A percentile compares a stretch with the other conserved stretches of the same genome.
phyloP scores from a whole-genome alignment of 1,140 invertebrate species.

The Venturia canescens region DNA sequence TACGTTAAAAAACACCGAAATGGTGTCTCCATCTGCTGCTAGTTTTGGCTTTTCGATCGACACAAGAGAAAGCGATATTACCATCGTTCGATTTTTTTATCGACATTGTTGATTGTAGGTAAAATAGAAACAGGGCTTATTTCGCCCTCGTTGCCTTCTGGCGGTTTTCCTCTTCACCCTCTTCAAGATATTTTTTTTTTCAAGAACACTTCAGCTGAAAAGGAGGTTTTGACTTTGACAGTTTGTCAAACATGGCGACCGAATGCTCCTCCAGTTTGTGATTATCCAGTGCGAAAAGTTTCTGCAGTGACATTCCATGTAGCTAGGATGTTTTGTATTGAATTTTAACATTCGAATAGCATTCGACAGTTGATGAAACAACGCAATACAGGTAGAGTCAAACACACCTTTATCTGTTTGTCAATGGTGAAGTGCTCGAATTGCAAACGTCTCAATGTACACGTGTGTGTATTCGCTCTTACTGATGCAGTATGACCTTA shows the following conservation, averaged over 20 bases:
- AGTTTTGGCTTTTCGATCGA: too few relatives aligned
- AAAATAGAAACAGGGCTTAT: too few relatives aligned
- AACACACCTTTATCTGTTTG: too few relatives aligned
- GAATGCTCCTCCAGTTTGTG: neutral
- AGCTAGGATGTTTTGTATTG: neutral
- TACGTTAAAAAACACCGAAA: too few relatives aligned
- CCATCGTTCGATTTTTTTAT: too few relatives aligned
- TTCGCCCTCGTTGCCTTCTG: too few relatives aligned
- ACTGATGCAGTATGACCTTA: slow-evolving; percentile 27
- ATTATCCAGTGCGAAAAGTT: neutral
- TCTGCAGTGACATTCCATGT: neutral
- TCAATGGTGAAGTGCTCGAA: neutral
- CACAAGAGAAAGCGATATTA: too few relatives aligned
- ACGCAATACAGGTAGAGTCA: neutral
- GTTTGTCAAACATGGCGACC: slow-evolving; percentile 41
- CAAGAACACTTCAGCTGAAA: neutral
- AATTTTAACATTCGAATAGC: neutral
- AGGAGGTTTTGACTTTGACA: slow-evolving; percentile 41
- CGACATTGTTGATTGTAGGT: too few relatives aligned
- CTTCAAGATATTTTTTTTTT: too few relatives aligned
- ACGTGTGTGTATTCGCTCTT: slow-evolving; percentile 22
- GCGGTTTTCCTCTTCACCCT: too few relatives aligned
- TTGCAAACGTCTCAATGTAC: neutral
- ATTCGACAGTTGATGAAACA: too few relatives aligned
- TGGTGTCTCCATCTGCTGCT: too few relatives aligned